Conservation (phyloP, 2,888 invertebrate species). For the Oscheius sp. region DNA sequence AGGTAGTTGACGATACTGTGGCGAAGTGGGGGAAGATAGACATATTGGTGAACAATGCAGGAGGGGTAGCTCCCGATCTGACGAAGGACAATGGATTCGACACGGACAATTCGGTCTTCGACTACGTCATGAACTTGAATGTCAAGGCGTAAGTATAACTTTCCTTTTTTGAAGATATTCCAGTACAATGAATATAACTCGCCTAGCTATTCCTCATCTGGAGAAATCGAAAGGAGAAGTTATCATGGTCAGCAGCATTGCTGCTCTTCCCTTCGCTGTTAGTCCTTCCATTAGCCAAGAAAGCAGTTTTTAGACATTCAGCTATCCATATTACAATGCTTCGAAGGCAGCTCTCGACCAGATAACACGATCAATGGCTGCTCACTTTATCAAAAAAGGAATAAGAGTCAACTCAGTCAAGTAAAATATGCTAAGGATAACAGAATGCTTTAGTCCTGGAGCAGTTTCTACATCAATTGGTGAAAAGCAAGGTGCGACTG, state of each 20-base stretch:
- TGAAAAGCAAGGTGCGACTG: constrained; percentile 33
- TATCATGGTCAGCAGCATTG: constrained; percentile 36
- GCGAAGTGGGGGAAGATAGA: constrained; percentile 36
- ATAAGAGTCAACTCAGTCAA: constrained; percentile 31
- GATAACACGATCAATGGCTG: constrained; percentile 24
- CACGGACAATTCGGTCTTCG: not conserved
- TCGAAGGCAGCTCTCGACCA: constrained; percentile 33
- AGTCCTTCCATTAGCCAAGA: not conserved
- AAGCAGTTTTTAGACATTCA: constrained; percentile 6
- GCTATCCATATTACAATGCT: constrained; percentile 23
- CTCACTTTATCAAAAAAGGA: constrained; percentile 15
- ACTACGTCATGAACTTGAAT: constrained; percentile 27
- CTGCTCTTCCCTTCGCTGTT: constrained; percentile 7
- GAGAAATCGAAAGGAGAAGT: constrained; percentile 36
- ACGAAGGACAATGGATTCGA: constrained; percentile 11
- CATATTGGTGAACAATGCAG: constrained; percentile 35
- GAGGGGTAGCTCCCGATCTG: constrained; percentile 15
- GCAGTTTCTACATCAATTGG: constrained; percentile 31
- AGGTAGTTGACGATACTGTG: constrained; percentile 29
- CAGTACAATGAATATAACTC: constrained; percentile 37
- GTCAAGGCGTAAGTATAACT: constrained; percentile 15
- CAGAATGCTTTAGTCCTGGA: constrained; percentile 31
- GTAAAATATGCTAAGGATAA: constrained; percentile 4
- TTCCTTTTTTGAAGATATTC: not conserved
- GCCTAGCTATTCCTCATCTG: constrained; percentile 33